Percentiles rank a stretch among this genome's conserved stretches.
phyloP scores from a whole-genome alignment of 2,888 invertebrate species.

The Lochmaea capreae region DNA sequence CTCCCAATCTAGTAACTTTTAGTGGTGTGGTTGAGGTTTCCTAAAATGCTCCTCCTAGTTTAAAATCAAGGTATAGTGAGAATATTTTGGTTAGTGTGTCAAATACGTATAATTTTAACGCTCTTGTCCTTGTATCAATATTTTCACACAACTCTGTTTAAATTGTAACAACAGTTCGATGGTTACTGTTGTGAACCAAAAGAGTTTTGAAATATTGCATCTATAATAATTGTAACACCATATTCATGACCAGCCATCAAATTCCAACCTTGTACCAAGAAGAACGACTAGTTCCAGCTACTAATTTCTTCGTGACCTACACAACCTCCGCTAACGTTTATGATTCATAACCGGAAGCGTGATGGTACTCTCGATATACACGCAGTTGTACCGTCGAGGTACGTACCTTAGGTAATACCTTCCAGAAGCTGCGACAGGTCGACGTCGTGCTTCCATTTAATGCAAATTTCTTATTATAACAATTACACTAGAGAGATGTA shows the following conservation, averaged over 20 bases:
- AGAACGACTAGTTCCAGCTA: slow-evolving; percentile 14
- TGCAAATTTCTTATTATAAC: slow-evolving; percentile 55
- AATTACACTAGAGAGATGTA: slow-evolving; percentile 53
- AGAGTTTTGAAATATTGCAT: not conserved
- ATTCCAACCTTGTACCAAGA: slow-evolving; percentile 15
- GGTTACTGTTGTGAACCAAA: not conserved
- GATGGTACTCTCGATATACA: slow-evolving; percentile 20
- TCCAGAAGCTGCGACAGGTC: slow-evolving; percentile 43
- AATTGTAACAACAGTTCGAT: not conserved
- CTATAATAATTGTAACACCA: not conserved
- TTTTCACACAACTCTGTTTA: not conserved
- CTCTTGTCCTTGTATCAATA: not conserved
- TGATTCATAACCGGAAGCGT: slow-evolving; percentile 35
- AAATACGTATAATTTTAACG: too few species aligned
- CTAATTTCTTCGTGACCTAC: slow-evolving; percentile 32
- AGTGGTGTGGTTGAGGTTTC: too few species aligned
- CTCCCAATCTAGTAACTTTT: too few species aligned
- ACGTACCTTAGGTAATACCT: slow-evolving; percentile 18
- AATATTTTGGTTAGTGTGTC: too few species aligned
- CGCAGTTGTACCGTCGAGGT: slow-evolving; percentile 11
- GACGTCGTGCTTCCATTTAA: slow-evolving; percentile 54
- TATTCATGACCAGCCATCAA: slow-evolving; percentile 21
- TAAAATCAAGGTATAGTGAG: too few species aligned
- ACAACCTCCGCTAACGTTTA: slow-evolving; percentile 21
- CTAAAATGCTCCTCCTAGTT: too few species aligned